Base-by-base conservation (phyloP, 2,888 invertebrate genomes). In the Drosophila meridiana region DNA sequence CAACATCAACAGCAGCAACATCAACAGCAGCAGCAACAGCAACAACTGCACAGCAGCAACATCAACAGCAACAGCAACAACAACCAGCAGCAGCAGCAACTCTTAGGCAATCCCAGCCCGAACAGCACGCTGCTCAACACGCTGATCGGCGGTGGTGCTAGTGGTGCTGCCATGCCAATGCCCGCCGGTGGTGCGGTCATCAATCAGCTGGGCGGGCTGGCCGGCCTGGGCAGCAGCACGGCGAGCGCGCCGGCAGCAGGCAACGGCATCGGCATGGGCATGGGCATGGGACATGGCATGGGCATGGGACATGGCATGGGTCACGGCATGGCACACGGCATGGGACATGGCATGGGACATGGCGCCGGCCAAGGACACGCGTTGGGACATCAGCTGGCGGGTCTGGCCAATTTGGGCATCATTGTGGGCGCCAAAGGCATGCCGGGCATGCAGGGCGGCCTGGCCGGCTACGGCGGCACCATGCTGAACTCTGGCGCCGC, bases 321-420 rank as follows among this genome's bases (percentile, higher is more conserved):
- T 14, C 38, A 53, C 43, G 55, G 69, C 79, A 68, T 28, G 62
- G 60, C 3, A 32, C 53, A 40, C 42, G 56, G 56, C 42, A 56
- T 26, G 14, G 50, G 62, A 45, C 48, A 70, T 13, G 40, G 65
- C 9, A 56, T 26, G 14, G 53, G 69, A 30, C 48, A 70, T 20
- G 40, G 65, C 28, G 40, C n/a, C 9, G 77, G 62, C 56, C 57
- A 64, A 36, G 81, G 83, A 48, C 88, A 79, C 61, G 48, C 64
- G 34, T 90, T 90, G 57, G 92, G 92, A 50, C 92, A 92, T 70
- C 83, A 87, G 8, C 56, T 92, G 64, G 82, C 92, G 2, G 91
- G 91, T 11, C 69, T 92, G 71, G 90, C 91, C 13, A 87, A 83
- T 61, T 69, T 91, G 60, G 92, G 91, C 48, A 91, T 92, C 36